Base-by-base conservation (phyloP, 2,113 vertebrate species). In the Plotosus lineatus region DNA sequence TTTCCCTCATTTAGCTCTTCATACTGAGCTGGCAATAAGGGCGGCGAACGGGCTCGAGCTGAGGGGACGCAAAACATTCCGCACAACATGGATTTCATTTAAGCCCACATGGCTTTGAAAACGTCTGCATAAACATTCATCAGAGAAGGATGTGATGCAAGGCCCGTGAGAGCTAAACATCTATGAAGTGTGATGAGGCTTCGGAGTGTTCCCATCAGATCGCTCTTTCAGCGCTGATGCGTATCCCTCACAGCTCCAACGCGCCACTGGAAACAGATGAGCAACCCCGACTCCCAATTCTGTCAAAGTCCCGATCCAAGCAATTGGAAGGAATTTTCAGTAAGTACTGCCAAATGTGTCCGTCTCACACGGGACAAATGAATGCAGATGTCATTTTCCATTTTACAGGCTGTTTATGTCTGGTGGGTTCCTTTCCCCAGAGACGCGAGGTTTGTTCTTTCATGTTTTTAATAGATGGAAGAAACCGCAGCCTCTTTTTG, bases 371-470 rank as follows among this genome's bases (percentile, higher is more conserved):
- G 79, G 86, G 90, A 89, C 91, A 91, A 93, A 92, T 89, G 88
- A 89, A 91, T 88, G 86, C 92, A 92, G 91, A 93, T 92, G 91
- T 90, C 92, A 87, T 91, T 92, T 93, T 93, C 89, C 92, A 90
- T 91, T 92, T 93, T 90, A 93, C 91, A 90, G 92, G 86, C 90
- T 92, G 92, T 93, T 94, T 94, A 94, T 91, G 90, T 92, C 88
- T 92, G 69, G 88, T 86, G 87, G 91, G 92, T 93, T 92, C 89
- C 84, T 91, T 87, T 76, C 86, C 89, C 87, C 85, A 89, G 90
- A 91, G 86, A 87, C 92, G 85, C 75, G 74, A 84, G 86, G 84
- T 83, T 84, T 89, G 88, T 87, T 87, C 91, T 92, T 93, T 93
- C 88, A 93, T 91, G 91, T 92, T 90, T 84, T 90, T 89, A 92